These are phyloP conservation scores for Meloidogyne exigua DNA, from an alignment of 1,140 invertebrate species.

Conservation along the genomic window DNA sequence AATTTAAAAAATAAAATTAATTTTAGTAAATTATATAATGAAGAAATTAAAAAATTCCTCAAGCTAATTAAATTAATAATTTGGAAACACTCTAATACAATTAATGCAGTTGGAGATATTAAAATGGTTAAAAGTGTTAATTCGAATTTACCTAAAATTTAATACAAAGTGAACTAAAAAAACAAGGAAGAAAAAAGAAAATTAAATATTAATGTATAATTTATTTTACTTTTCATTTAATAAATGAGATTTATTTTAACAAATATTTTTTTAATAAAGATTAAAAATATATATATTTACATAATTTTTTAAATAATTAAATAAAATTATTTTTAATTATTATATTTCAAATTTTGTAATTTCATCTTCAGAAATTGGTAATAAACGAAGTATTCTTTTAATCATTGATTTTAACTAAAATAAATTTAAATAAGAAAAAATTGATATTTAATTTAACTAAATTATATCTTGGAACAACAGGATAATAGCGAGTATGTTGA, in stretches of 20 bases:
- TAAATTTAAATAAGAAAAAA: slow-evolving; percentile 2
- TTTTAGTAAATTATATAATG: neutral
- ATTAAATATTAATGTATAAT: no score
- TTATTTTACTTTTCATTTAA: no score
- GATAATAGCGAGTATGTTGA: slow-evolving; percentile 82
- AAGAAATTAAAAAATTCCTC: slow-evolving; percentile 6
- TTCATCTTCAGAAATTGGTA: neutral
- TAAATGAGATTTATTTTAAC: no score
- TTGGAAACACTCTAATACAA: neutral
- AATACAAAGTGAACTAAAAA: no score
- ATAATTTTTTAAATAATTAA: no score
- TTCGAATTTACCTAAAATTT: neutral
- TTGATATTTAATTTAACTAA: slow-evolving; percentile 66
- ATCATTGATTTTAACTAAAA: slow-evolving; percentile 83
- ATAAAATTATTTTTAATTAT: neutral
- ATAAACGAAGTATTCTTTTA: slow-evolving; percentile 83
- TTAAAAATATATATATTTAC: no score
- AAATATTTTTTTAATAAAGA: no score
- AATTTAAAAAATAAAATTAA: neutral
- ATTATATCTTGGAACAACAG: slow-evolving; percentile 85
- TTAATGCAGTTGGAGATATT: neutral
- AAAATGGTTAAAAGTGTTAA: neutral
- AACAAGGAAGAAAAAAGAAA: neutral
- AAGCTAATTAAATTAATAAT: neutral
- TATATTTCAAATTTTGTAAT: neutral